Conservation (phyloP, 92 coral and sea anemone species). For the Anthopleura xanthogrammica region DNA sequence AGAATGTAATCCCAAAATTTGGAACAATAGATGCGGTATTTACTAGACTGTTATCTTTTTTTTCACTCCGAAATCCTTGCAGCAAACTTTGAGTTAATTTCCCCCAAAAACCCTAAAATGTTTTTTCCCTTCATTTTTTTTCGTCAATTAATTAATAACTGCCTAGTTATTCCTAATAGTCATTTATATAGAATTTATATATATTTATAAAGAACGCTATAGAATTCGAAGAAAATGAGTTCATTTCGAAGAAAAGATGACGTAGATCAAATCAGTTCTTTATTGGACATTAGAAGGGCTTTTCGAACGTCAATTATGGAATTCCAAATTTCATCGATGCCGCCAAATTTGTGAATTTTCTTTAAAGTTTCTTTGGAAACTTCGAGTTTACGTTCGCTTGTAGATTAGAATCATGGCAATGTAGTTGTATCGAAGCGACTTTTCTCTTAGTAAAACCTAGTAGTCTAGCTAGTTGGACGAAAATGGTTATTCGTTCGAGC, state of each 20-base stretch:
- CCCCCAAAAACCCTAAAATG: too few relatives aligned
- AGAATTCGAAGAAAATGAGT: not conserved
- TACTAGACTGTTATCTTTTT: too few relatives aligned
- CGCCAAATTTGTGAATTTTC: conserved; percentile 14
- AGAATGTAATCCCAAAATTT: too few relatives aligned
- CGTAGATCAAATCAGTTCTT: not conserved
- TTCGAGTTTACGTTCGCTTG: not conserved
- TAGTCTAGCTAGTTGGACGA: not conserved
- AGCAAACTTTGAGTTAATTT: too few relatives aligned
- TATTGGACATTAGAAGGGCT: conserved; percentile 23
- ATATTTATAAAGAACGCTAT: too few relatives aligned
- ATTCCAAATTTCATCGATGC: conserved; percentile 1
- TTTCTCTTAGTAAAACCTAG: not conserved
- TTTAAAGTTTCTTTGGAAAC: conserved; percentile 17
- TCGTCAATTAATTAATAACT: too few relatives aligned
- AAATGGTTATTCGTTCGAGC: not conserved
- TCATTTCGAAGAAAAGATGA: not conserved
- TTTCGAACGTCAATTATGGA: conserved; percentile 5
- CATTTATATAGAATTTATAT: too few relatives aligned
- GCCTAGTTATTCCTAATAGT: too few relatives aligned
- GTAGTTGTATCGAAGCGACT: not conserved
- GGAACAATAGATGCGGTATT: too few relatives aligned
- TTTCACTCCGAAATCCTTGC: too few relatives aligned
- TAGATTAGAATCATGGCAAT: not conserved
- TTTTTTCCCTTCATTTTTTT: too few relatives aligned